Evolutionary conservation across 2,888 invertebrate species (phyloP).

Genomic region (Drosophila cognata): DNA sequence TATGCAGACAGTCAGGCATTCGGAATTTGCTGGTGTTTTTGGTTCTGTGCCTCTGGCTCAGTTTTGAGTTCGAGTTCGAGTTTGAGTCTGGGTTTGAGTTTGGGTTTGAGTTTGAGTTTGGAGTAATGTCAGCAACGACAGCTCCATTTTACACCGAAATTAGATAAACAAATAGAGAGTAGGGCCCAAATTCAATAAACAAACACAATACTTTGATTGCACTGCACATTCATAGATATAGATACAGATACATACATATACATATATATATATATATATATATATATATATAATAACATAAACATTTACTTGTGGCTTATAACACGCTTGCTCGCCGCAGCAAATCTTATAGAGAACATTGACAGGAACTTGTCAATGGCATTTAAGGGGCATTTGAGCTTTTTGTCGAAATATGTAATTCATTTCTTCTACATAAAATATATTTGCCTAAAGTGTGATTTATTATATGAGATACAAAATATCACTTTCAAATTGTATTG

Average conservation of each 20-base stretch:
- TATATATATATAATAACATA: not conserved
- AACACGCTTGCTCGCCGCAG: not conserved
- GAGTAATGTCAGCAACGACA: slow-evolving; percentile 39
- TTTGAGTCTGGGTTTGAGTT: not conserved
- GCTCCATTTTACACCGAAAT: slow-evolving; percentile 80
- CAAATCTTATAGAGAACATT: slow-evolving; percentile 16
- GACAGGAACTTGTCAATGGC: slow-evolving; percentile 5
- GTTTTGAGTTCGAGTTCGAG: slow-evolving; percentile 1
- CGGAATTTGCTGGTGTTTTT: slow-evolving; percentile 59
- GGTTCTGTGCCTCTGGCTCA: slow-evolving; percentile 1
- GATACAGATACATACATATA: not conserved
- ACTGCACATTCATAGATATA: slow-evolving; percentile 39
- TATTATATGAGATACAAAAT: not conserved
- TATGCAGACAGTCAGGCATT: slow-evolving; percentile 80
- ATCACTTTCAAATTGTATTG: too few relatives aligned
- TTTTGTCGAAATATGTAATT: not conserved
- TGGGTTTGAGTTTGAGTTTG: slow-evolving; percentile 5
- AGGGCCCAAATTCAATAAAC: slow-evolving; percentile 69
- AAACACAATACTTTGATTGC: slow-evolving; percentile 76
- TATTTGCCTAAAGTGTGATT: not conserved
- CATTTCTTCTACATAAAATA: not conserved
- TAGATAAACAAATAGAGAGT: slow-evolving; percentile 72
- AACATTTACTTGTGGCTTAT: slow-evolving; percentile 3
- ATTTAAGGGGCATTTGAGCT: not conserved
- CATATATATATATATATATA: not conserved